Evolutionary conservation across 2,797 vertebrate species (phyloP), one percentile per base, ranked within the genome.

Genomic region (Aphelocoma californica): DNA sequence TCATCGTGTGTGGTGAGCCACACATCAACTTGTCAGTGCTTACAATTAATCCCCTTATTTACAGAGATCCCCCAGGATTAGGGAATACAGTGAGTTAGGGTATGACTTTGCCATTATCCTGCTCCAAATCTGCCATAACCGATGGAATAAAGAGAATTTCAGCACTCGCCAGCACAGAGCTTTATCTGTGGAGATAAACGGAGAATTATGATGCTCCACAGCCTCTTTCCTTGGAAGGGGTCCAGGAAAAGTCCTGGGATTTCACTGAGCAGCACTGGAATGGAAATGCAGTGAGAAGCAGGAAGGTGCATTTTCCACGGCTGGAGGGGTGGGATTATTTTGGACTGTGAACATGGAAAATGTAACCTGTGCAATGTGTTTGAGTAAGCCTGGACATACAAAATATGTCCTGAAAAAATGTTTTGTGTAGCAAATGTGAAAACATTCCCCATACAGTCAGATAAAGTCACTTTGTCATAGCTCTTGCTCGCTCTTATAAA

Each of bases 21-120:
- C 73, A 71, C 57, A 83, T 53, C 65, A 74, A 75, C 38, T 90
- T 90, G 92, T 28, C 80, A 86, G 54, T 54, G 84, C 73, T 65
- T 57, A 71, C 47, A 91, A 91, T 95, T 93, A 94, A 94, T 95
- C 86, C 81, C 94, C 88, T 94, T 90, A 92, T 78, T 94, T 92
- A 32, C 72, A 78, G 65, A 81, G 77, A 93, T 78, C 51, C 69
- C 75, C 47, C 42, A 86, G 73, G 93, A 90, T 93, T 92, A 81
- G 21, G 54, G 90, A 84, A 51, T 53, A 34, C 19, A 81, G 26
- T 25, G 50, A 86, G 45, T 54, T 71, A 45, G 61, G 29, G 32
- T 14, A 78, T 66, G 61, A 53, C 58, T 86, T 72, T 78, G 84
- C 65, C 61, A 71, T 92, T 88, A 92, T 71, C 57, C 81, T 64